Evolutionary conservation across 2,113 vertebrate genomes (phyloP), one percentile per base, ranked within the genome.

Genomic region (Scartelaos histophorus): DNA sequence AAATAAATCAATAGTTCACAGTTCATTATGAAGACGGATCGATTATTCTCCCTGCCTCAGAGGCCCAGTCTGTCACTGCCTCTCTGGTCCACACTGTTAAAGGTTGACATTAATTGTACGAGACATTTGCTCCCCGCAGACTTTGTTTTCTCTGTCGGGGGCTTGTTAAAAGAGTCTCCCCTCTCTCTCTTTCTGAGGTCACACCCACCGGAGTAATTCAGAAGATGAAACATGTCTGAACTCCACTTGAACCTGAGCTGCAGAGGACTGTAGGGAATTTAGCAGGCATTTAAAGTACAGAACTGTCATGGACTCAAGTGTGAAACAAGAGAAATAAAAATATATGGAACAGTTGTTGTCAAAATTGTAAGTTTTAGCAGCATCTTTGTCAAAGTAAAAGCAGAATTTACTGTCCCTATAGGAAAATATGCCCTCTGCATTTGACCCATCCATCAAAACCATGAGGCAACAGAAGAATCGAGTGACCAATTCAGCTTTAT

Each of bases 41-140:
- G 5, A 38, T 38, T 49, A 49, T 49, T 49, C 13, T 56, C 79
- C 29, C 53, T 38, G 35, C 35, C 35, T 3, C 35, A 38, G n/a
- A 54, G 69, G 84, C 15, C 57, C 73, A 29, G 77, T 81, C 80
- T 72, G 81, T 82, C 82, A 78, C 22, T 45, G 70, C 82, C 72
- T 47, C 17, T 16, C 45, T 53, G 69, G 79, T 78, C 82, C 3
- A 64, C 76, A 69, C 49, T 64, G 62, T 69, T 53, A 53, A 53
- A 53, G 51, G 17, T 60, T 53, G 58, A 85, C 69, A 86, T 80
- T 66, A 78, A 91, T 85, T 58, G 67, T 19, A 12, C 66, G 64
- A 82, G 87, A 90, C 86, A 84, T 11, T 10, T 65, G 74, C 77
- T 80, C 72, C 35, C 35, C 5, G 3, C 35, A 38, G 35, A 38